Evolutionary conservation across 2,797 vertebrate species (phyloP).

Genomic region (Karalla daura): DNA sequence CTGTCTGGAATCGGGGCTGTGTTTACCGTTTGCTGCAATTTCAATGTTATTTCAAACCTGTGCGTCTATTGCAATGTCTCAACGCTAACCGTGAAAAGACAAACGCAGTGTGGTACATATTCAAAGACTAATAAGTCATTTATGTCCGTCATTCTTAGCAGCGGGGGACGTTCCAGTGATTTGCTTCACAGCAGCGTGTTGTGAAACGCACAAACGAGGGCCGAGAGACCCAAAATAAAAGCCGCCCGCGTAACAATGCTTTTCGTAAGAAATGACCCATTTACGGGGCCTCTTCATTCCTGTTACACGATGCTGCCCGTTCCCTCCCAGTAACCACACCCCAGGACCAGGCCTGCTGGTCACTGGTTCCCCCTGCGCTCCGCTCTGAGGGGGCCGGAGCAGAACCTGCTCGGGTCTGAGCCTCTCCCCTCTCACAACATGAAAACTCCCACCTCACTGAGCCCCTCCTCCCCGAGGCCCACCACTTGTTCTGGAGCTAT

Average conservation of each 20-base stretch:
- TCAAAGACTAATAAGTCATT: slow-evolving; percentile 3
- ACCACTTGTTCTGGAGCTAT: slow-evolving; percentile 62
- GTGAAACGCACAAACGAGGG: not conserved
- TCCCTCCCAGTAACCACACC: slow-evolving; percentile 43
- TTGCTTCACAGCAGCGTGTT: not conserved
- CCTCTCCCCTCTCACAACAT: slow-evolving; percentile 47
- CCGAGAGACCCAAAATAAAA: slow-evolving; percentile 11
- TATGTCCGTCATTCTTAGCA: slow-evolving; percentile 16
- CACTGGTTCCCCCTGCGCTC: slow-evolving; percentile 40
- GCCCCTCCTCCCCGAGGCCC: slow-evolving; percentile 53
- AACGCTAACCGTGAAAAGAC: not conserved
- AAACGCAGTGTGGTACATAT: not conserved
- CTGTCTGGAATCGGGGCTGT: too few relatives aligned
- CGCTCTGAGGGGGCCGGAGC: slow-evolving; percentile 33
- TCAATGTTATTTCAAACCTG: not conserved
- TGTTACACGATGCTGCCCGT: slow-evolving; percentile 4
- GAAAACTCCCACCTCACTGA: slow-evolving; percentile 51
- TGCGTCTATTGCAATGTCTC: not conserved
- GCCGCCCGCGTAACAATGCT: slow-evolving; percentile 4
- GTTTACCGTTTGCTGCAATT: too few relatives aligned
- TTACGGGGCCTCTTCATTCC: slow-evolving; percentile 6
- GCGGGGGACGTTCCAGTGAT: slow-evolving; percentile 28
- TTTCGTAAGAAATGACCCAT: not conserved
- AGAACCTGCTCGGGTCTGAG: slow-evolving; percentile 26
- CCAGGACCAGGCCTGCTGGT: slow-evolving; percentile 21